phyloP scores from a whole-genome alignment of 2,888 invertebrate species.

The Deilephila elpenor region DNA sequence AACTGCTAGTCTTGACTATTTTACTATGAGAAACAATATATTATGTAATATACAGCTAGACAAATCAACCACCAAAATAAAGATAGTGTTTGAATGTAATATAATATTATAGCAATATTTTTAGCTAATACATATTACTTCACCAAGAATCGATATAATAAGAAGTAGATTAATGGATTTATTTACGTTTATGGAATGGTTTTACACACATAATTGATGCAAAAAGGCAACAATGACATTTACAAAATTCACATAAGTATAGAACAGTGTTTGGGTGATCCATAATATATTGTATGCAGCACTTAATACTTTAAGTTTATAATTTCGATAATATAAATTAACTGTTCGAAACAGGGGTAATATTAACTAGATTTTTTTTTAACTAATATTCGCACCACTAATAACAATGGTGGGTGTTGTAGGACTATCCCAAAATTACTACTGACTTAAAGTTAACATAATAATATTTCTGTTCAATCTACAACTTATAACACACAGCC shows the following conservation, averaged over 20 bases:
- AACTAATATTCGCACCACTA: background rate
- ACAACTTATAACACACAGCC: slow-evolving; percentile 22
- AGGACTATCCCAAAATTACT: slow-evolving; percentile 21
- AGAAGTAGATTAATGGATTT: background rate
- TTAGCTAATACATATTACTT: background rate
- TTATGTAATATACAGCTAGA: background rate
- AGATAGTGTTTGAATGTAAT: background rate
- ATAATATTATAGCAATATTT: background rate
- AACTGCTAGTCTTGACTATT: background rate
- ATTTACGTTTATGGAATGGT: slow-evolving; percentile 16
- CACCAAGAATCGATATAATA: background rate
- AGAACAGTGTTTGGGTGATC: background rate
- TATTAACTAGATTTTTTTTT: background rate
- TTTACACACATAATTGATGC: background rate
- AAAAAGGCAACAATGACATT: background rate
- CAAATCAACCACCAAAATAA: background rate
- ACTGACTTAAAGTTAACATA: background rate
- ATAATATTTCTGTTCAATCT: background rate
- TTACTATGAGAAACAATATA: background rate
- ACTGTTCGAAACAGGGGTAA: slow-evolving; percentile 3
- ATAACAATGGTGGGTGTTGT: background rate
- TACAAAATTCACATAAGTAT: background rate
- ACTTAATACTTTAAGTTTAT: background rate
- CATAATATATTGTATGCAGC: background rate
- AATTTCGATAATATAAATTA: background rate